Conservation (phyloP, 2,888 invertebrate genomes). For the Ectropis crepuscularia region DNA sequence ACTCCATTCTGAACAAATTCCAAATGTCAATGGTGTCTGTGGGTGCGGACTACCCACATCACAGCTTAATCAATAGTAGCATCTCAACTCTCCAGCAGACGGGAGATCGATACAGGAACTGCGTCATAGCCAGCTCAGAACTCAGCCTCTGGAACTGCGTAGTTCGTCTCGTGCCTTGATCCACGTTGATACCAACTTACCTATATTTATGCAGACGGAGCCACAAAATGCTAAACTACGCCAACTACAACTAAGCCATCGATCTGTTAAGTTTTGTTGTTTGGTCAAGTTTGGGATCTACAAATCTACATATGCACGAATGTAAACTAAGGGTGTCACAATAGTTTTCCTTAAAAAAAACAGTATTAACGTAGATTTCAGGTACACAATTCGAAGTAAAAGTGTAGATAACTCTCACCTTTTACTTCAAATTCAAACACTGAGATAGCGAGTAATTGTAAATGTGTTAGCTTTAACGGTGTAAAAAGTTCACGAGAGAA, state of each 20-base stretch:
- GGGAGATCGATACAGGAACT: constrained; percentile 65
- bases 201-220: background rate
- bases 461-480: too few relatives aligned
- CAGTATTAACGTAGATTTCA: too few relatives aligned
- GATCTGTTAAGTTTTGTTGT: background rate
- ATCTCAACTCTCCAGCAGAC: constrained; percentile 17
- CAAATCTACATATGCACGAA: too few relatives aligned
- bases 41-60: constrained; percentile 24
- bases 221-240: background rate
- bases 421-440: too few relatives aligned
- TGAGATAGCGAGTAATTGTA: too few relatives aligned
- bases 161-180: constrained; percentile 66
- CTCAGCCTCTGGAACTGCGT: constrained; percentile 54
- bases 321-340: too few relatives aligned
- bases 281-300: background rate
- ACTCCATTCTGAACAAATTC: constrained; percentile 11
- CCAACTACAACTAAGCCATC: background rate
- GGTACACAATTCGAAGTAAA: too few relatives aligned
- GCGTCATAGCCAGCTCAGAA: constrained; percentile 58
- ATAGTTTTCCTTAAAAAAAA: too few relatives aligned
- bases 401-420: too few relatives aligned
- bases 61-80: constrained; percentile 17
- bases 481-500: too few relatives aligned
- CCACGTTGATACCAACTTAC: constrained; percentile 44
- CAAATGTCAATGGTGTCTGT: constrained; percentile 24